Conservation (phyloP, 2,888 invertebrate species). For the Pinctada fucata region DNA sequence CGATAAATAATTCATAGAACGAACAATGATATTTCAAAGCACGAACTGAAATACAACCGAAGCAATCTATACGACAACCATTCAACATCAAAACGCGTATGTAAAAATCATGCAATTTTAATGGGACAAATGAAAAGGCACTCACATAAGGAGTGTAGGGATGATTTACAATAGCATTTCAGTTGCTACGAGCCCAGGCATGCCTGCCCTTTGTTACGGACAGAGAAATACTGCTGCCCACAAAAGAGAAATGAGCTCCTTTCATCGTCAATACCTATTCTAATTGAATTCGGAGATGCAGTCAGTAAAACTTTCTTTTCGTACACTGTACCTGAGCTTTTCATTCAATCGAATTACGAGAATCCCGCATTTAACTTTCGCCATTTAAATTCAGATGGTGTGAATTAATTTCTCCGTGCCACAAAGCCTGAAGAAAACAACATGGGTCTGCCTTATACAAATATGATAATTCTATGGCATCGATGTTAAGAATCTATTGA, state of each 20-base stretch:
- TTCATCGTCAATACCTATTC: background rate
- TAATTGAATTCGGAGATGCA: background rate
- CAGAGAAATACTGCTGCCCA: background rate
- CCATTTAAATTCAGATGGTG: background rate
- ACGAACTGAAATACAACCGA: background rate
- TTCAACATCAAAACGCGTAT: background rate
- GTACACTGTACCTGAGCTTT: background rate
- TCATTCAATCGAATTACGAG: background rate
- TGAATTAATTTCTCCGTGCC: background rate
- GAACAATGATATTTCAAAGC: background rate
- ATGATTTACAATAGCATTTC: background rate
- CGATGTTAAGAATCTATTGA: too few relatives aligned
- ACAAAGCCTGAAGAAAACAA: background rate
- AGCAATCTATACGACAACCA: background rate
- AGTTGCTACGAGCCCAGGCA: background rate
- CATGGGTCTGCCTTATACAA: background rate
- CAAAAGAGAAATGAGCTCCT: background rate
- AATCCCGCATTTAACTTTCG: background rate
- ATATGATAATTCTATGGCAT: too few relatives aligned
- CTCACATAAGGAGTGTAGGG: background rate
- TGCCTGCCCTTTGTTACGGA: background rate
- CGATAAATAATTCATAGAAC: background rate
- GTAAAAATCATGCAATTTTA: background rate
- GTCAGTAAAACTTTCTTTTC: background rate
- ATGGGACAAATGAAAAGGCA: background rate